These are phyloP conservation scores for Ophonus ardosiacus DNA, from an alignment of 2,888 invertebrate species.

Conservation along the genomic window DNA sequence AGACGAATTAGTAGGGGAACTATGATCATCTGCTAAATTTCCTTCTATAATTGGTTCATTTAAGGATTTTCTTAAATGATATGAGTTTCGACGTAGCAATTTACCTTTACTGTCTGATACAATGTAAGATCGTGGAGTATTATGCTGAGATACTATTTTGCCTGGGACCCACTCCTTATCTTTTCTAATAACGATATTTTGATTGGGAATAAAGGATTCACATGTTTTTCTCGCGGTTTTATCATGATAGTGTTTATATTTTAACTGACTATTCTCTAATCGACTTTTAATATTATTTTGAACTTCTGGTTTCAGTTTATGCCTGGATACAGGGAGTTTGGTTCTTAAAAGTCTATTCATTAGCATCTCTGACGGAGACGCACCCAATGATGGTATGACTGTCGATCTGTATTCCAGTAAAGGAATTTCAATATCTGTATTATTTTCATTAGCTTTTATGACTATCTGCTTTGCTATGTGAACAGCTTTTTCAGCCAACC, in stretches of 20 bases:
- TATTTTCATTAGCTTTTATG: neutral
- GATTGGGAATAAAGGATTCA: neutral
- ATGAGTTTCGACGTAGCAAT: neutral
- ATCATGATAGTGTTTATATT: constrained; percentile 7
- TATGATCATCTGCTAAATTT: no score
- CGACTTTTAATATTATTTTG: constrained; percentile 7
- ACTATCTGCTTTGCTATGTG: constrained; percentile 2
- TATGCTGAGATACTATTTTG: neutral
- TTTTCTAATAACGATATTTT: constrained; percentile 19
- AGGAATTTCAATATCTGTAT: constrained; percentile 1
- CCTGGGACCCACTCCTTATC: constrained; percentile 14
- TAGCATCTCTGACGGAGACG: neutral
- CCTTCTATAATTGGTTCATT: neutral
- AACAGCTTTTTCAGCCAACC: constrained; percentile 37
- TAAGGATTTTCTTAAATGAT: constrained; percentile 7
- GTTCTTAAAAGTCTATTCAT: constrained; percentile 24
- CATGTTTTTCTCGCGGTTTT: neutral
- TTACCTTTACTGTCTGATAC: neutral
- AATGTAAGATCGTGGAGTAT: constrained; percentile 22
- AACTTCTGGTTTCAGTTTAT: neutral
- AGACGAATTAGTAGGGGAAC: no score
- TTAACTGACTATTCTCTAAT: neutral
- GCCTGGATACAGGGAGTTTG: neutral
- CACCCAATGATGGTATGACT: constrained; percentile 3
- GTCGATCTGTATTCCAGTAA: constrained; percentile 1